Percentiles rank a stretch among this genome's conserved stretches.
These are phyloP conservation scores for Cheumatopsyche charites DNA, from an alignment of 1,140 invertebrate species.

Conservation along the genomic window DNA sequence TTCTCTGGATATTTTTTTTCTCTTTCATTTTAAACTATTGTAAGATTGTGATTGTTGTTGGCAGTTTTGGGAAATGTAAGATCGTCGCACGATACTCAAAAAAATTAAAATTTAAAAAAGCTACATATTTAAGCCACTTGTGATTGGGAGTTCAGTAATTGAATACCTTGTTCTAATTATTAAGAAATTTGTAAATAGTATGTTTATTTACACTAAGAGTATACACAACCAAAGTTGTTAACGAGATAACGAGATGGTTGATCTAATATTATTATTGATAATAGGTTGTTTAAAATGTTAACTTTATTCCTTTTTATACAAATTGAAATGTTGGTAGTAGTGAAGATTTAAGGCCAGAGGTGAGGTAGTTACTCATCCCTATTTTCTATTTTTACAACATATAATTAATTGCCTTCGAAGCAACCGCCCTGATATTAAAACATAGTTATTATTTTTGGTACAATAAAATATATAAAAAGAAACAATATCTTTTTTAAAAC, in stretches of 20 bases:
- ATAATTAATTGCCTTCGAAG: conserved; percentile 46
- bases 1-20: no score
- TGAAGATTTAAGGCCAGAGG: conserved; percentile 31
- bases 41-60: background rate
- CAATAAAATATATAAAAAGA: conserved; percentile 46
- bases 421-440: conserved; percentile 50
- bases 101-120: background rate
- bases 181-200: conserved; percentile 48
- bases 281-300: conserved; percentile 50
- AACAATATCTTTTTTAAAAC: conserved; percentile 38
- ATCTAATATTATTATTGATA: conserved; percentile 48
- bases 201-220: conserved; percentile 48
- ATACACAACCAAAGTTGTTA: conserved; percentile 50
- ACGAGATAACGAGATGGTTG: conserved; percentile 47
- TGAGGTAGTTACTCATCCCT: conserved; percentile 37
- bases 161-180: conserved; percentile 44
- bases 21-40: no score
- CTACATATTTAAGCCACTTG: conserved; percentile 41
- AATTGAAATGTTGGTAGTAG: conserved; percentile 54
- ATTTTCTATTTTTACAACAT: conserved; percentile 49
- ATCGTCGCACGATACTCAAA: background rate
- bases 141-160: conserved; percentile 43
- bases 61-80: conserved; percentile 3
- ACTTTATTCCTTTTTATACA: conserved; percentile 49
- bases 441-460: conserved; percentile 49